These are phyloP conservation scores for Parazoanthus atlanticus DNA, from an alignment of 92 coral and sea anemone genomes.

Conservation along the genomic window DNA sequence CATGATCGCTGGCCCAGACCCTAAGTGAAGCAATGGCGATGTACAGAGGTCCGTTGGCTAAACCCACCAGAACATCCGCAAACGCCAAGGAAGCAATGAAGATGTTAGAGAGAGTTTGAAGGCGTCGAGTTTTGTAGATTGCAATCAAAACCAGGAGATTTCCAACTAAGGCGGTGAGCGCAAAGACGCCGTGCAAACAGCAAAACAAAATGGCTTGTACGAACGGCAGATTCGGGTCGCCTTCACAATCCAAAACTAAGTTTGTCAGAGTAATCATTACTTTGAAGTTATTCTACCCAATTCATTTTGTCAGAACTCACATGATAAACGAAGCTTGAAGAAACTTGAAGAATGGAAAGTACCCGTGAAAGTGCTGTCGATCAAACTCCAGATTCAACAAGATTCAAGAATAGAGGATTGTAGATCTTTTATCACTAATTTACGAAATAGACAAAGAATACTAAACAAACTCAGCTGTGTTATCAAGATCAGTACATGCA, in stretches of 20 bases:
- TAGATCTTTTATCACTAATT: too few relatives aligned
- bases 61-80: conserved; percentile 42
- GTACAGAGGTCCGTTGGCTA: conserved; percentile 41
- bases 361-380: too few relatives aligned
- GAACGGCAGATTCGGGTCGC: conserved; percentile 50
- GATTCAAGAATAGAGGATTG: too few relatives aligned
- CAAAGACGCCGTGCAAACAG: conserved; percentile 38
- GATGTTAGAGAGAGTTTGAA: conserved; percentile 39
- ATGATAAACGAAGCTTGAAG: too few relatives aligned
- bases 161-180: conserved; percentile 38
- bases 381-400: too few relatives aligned
- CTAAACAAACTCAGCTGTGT: too few relatives aligned
- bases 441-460: too few relatives aligned
- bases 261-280: background rate
- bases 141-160: conserved; percentile 38
- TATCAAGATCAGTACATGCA: too few relatives aligned
- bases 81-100: conserved; percentile 47
- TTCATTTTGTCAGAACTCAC: too few relatives aligned
- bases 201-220: conserved; percentile 33
- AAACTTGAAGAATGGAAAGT: too few relatives aligned
- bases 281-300: background rate
- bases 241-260: background rate
- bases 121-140: conserved; percentile 21
- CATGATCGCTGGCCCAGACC: conserved; percentile 33
- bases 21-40: conserved; percentile 34